Percentiles rank a stretch among this genome's conserved stretches.
Conservation (phyloP, 2,888 invertebrate genomes). For the Eupithecia subumbrata region DNA sequence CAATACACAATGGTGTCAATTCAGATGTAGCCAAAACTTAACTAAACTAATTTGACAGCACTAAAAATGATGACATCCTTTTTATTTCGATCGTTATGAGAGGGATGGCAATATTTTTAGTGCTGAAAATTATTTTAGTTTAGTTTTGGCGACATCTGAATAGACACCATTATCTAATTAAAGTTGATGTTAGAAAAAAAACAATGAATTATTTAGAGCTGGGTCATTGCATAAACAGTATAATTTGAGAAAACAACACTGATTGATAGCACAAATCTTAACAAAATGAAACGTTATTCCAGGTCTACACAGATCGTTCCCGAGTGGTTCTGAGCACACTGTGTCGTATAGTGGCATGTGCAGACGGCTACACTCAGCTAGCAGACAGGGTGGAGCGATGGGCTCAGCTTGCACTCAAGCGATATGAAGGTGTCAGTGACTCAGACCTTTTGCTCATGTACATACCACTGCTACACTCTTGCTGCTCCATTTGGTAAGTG, state of each 20-base stretch:
- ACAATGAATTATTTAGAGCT: too few species aligned
- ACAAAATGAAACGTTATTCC: slow-evolving; percentile 31
- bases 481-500: slow-evolving; percentile 86
- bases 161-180: too few species aligned
- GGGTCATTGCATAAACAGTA: background rate
- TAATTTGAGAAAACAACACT: background rate
- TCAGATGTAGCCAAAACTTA: too few species aligned
- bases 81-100: too few species aligned
- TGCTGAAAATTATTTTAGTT: too few species aligned
- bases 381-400: slow-evolving; percentile 86
- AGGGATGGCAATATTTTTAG: too few species aligned
- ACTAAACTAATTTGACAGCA: too few species aligned
- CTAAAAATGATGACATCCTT: too few species aligned
- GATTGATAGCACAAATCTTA: background rate
- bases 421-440: slow-evolving; percentile 89
- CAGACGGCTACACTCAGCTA: slow-evolving; percentile 76
- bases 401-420: slow-evolving; percentile 87
- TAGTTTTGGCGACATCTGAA: too few species aligned
- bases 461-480: slow-evolving; percentile 87
- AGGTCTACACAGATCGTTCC: slow-evolving; percentile 87
- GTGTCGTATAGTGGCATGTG: slow-evolving; percentile 87
- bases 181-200: too few species aligned
- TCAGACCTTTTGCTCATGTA: slow-evolving; percentile 87
- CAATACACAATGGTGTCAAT: too few species aligned
- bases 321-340: slow-evolving; percentile 86